Base-by-base conservation (phyloP, 2,113 vertebrate species). In the Ptilorrhoa leucosticta region DNA sequence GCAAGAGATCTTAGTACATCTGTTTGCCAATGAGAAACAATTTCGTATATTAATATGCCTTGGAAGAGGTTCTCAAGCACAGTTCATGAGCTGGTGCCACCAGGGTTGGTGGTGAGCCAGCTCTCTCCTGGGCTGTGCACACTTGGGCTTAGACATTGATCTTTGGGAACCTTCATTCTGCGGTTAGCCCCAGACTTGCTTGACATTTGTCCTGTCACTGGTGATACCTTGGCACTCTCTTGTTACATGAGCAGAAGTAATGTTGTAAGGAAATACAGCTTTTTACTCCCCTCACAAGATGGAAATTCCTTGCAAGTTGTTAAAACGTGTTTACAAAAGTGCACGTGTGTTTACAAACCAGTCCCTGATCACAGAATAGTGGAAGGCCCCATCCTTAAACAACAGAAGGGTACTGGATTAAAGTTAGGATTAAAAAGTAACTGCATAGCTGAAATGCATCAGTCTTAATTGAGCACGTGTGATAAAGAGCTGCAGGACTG, bases 121-220 rank as follows among this genome's bases (percentile, higher is more conserved):
- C 8, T 37, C 9, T 11, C 30, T 82, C 27, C 18, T 53, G 73
- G 14, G 5, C 31, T 1, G 0, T 12, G 42, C 28, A 26, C 4
- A 0, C 12, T 3, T 53, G 31, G 22, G 6, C n/a, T 80, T 71
- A 31, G 44, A 11, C 30, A 24, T 14, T 0, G 3, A 20, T 31
- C 21, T 9, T 4, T 15, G 66, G 40, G 45, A 79, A 1, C 51
- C 12, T 50, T 20, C 1, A 0, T 26, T 48, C 71, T 88, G 58
- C 31, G 64, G 37, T 15, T 16, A 11, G 39, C 26, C 45, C 31
- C 44, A 71, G 20, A 35, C 11, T 40, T 1, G 1, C 6, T 45
- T 58, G 9, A 35, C 8, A 2, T 75, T 23, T 56, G n/a, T 50
- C 26, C 15, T 45, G 33, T 54, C 23, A 18, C 22, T 11, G 23